Base-by-base conservation (phyloP, 2,888 invertebrate species). In the Atethmia centrago region DNA sequence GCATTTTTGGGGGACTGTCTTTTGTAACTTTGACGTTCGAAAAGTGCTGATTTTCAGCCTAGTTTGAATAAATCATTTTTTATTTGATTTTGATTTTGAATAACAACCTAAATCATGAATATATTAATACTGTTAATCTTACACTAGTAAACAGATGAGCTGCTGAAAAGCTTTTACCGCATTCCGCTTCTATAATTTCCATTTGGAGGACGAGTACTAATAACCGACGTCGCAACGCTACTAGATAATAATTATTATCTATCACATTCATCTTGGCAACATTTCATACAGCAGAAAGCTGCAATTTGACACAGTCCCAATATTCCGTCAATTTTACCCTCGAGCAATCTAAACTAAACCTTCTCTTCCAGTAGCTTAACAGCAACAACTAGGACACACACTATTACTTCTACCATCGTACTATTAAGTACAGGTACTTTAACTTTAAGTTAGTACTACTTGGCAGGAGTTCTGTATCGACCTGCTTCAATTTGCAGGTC, bases 381-480 rank as follows among this genome's bases (percentile, higher is more conserved):
- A 63, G 31, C 36, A 55, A 65, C 65, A 78, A 66, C 49, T 82
- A 14, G 65, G 62, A 12, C 56, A 71, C n/a, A 68, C 28, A 70
- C 67, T 64, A 72, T 62, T 72, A 65, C 45, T 73, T 25, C 12
- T 14, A 31, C 8, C 16, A 19, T 59, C 10, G 36, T 58, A 51
- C 5, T 75, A 51, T 58, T 71, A 79, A 71, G 63, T 71, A n/a
- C 49, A 45, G 55, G 64, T 61, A 36, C 49, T 36, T 58, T 59
- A 61, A 62, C 25, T 69, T 55, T 59, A 70, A 77, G 59, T 70
- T 53, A 42, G 61, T 67, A 58, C 47, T 77, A 42, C 58, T 63
- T 72, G 67, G 77, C 71, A 77, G 28, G 63, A 68, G 63, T 78
- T 74, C 66, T 69, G 58, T 69, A 80, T 80, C 74, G 79, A 76